phyloP scores from a whole-genome alignment of 2,113 vertebrate genomes.

The Cynopterus brachyotis region DNA sequence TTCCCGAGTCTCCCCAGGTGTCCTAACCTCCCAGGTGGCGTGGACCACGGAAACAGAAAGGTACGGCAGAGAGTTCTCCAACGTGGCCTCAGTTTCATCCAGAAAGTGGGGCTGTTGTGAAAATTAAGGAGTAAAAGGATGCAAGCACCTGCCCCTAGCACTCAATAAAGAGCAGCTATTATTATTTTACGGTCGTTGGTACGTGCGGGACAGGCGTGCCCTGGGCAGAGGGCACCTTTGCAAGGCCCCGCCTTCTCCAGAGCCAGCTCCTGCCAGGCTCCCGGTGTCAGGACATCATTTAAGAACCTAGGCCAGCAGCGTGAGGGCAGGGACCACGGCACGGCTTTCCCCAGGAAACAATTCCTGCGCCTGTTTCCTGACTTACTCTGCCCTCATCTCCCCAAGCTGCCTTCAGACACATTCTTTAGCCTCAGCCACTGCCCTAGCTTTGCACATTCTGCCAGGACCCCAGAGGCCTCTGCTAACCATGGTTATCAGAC shows the following conservation, averaged over 20 bases:
- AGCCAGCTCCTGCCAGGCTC: background rate
- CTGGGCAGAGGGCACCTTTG: background rate
- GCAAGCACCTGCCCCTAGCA: background rate
- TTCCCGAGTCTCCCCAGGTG: background rate
- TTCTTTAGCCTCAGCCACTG: background rate
- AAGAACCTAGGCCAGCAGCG: background rate
- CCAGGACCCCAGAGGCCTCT: background rate
- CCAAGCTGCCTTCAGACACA: background rate
- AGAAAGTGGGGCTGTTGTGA: background rate
- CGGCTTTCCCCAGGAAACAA: background rate
- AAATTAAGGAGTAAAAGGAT: background rate
- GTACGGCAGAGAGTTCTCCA: background rate
- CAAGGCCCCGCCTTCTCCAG: background rate
- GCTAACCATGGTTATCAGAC: background rate
- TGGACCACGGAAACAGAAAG: background rate
- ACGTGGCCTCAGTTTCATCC: background rate
- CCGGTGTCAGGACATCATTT: background rate
- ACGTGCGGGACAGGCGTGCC: background rate
- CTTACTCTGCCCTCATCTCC: slow-evolving; percentile 37
- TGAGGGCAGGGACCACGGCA: background rate
- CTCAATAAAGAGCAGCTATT: slow-evolving; percentile 27
- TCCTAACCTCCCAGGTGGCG: background rate
- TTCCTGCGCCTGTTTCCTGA: background rate
- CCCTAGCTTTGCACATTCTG: background rate
- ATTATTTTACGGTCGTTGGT: slow-evolving; percentile 12